Base-by-base conservation (phyloP, 1,140 invertebrate genomes). In the Pogonognathellus flavescens region DNA sequence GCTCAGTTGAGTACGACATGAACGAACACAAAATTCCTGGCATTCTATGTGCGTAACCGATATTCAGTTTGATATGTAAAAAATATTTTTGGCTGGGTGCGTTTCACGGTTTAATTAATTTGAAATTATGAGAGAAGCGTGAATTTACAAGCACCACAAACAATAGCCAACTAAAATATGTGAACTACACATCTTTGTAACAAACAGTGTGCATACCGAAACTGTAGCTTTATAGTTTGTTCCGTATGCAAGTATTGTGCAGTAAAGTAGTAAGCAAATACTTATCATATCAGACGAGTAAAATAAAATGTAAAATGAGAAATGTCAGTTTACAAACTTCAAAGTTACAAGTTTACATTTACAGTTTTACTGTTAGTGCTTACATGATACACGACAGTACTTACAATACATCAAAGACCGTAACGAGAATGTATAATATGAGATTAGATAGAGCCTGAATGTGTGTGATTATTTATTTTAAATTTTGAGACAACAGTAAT, bases 41-140 rank as follows among this genome's bases (percentile, higher is more conserved):
- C 66, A 70, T 70, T 25, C 31, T 70, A 20, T 70, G 22, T 70
- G 25, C 31, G 66, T 70, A 70, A 70, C 66, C 66, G 66, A 70
- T 70, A 70, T 70, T 70, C 25, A 16, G 9, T 70, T 70, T 70
- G 66, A 25, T 70, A 70, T 70, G 66, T 70, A 70, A 70, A 70
- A 70, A 70, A 31, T 66, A 13, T 70, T 70, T 25, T 70, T 70
- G 31, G 66, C 66, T 70, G 25, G 66, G 10, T 70, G 66, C 22
- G 22, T 70, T 70, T 70, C 66, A 70, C 66, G 66, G 66, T 70
- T 70, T 70, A 70, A 70, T 70, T 70, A 70, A 20, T 31, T 25
- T 70, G 66, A 70, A 70, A 70, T 70, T 70, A 70, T 70, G 66
- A 70, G 66, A 70, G 25, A 70, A 70, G 66, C 20, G 25, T 70